phyloP scores from a whole-genome alignment of 2,797 vertebrate species.

The Poeciliopsis paucimaculata region DNA sequence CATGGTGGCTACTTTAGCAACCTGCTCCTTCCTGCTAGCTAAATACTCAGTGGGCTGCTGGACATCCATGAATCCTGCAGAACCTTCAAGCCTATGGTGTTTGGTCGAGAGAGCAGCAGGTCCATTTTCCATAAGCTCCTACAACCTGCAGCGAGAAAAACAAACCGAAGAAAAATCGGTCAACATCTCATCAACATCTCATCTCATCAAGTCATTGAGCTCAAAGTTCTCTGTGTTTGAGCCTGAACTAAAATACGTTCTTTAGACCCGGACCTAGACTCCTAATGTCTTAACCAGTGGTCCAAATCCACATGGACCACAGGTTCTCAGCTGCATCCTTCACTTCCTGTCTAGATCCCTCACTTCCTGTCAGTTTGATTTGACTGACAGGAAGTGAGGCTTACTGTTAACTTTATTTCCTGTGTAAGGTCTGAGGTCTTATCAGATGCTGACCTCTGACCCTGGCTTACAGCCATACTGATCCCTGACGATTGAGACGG shows the following conservation, averaged over 20 bases:
- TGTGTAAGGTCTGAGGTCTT: too few species aligned
- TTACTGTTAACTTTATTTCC: too few species aligned
- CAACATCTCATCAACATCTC: background rate
- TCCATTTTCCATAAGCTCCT: conserved; percentile 28
- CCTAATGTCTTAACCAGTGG: background rate
- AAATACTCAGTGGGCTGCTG: background rate
- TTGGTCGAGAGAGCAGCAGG: conserved; percentile 13
- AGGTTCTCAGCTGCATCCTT: too few species aligned
- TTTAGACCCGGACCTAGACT: background rate
- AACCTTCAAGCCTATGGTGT: background rate
- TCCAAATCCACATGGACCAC: background rate
- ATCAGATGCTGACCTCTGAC: too few species aligned
- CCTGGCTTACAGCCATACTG: too few species aligned
- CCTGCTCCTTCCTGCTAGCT: conserved; percentile 7
- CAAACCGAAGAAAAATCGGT: conserved; percentile 13
- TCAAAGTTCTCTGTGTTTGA: background rate
- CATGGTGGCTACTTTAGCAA: conserved; percentile 73
- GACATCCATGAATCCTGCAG: background rate
- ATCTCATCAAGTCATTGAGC: background rate
- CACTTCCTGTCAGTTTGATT: too few species aligned
- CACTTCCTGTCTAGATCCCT: too few species aligned
- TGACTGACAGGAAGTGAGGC: too few species aligned
- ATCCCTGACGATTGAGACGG: too few species aligned
- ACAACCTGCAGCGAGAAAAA: conserved; percentile 50
- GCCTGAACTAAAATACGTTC: too few species aligned